phyloP scores from a whole-genome alignment of 2,113 vertebrate genomes.

The Eulemur macaco region DNA sequence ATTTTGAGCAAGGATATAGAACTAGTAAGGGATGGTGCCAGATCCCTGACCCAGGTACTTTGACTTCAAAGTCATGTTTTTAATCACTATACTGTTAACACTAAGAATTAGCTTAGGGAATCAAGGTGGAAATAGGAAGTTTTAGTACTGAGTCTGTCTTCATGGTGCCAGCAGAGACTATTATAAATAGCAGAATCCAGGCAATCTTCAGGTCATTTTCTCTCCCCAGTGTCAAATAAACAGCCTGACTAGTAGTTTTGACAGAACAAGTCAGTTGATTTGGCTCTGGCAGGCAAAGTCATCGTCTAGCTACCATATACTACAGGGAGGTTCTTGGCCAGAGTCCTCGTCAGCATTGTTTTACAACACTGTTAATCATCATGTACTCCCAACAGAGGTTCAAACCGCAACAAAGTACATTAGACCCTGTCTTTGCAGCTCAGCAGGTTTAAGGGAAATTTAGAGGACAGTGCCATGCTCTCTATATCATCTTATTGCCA shows the following conservation, averaged over 20 bases:
- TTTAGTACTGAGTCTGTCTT: background rate
- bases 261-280: background rate
- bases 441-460: slow-evolving; percentile 24
- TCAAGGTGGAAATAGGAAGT: background rate
- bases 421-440: background rate
- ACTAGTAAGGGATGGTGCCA: too few relatives aligned
- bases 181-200: slow-evolving; percentile 2
- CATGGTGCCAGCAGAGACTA: background rate
- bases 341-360: background rate
- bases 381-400: background rate
- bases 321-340: slow-evolving; percentile 13
- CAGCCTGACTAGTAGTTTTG: slow-evolving; percentile 17
- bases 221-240: slow-evolving; percentile 43
- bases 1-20: background rate
- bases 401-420: background rate
- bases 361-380: slow-evolving; percentile 11
- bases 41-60: background rate
- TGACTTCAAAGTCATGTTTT: background rate
- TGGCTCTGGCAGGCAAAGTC: background rate
- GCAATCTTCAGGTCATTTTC: background rate
- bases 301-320: background rate
- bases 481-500: background rate
- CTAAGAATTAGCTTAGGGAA: background rate
- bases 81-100: background rate
- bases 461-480: background rate